These are phyloP conservation scores for Misgurnus anguillicaudatus DNA, from an alignment of 2,113 vertebrate species.

Conservation along the genomic window DNA sequence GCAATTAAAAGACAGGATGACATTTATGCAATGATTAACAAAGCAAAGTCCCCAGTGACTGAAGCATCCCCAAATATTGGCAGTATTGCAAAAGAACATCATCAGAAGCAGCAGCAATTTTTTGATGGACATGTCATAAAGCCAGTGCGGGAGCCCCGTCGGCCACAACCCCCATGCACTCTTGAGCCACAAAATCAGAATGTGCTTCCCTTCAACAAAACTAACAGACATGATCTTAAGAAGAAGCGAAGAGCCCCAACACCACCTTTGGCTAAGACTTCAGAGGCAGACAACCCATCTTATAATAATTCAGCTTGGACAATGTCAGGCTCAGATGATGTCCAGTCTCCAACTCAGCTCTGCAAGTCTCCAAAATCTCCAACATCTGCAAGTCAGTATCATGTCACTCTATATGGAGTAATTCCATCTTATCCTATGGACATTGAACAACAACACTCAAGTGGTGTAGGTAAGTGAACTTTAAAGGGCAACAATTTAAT, in stretches of 20 bases:
- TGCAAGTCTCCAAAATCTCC: constrained; percentile 22
- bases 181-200: constrained; percentile 58
- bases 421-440: constrained; percentile 34
- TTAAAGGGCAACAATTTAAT: not conserved
- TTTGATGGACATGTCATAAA: constrained; percentile 1
- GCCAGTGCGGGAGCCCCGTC: not conserved
- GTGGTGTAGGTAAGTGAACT: constrained; percentile 20
- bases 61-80: constrained; percentile 51
- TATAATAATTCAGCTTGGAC: not conserved
- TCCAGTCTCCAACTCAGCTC: constrained; percentile 5
- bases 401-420: constrained; percentile 50
- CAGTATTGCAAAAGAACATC: not conserved
- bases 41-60: constrained; percentile 67
- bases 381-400: constrained; percentile 44
- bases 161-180: constrained; percentile 53
- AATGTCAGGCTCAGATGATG: not conserved
- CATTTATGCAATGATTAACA: constrained; percentile 66
- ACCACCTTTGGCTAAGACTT: constrained; percentile 82
- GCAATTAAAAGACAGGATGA: constrained; percentile 60
- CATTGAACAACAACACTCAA: constrained; percentile 8
- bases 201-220: constrained; percentile 56
- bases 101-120: not conserved
- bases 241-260: constrained; percentile 79
- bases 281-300: constrained; percentile 76
- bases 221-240: constrained; percentile 58